Evolutionary conservation across 2,113 vertebrate species (phyloP).

Genomic region (Butorides virescens): DNA sequence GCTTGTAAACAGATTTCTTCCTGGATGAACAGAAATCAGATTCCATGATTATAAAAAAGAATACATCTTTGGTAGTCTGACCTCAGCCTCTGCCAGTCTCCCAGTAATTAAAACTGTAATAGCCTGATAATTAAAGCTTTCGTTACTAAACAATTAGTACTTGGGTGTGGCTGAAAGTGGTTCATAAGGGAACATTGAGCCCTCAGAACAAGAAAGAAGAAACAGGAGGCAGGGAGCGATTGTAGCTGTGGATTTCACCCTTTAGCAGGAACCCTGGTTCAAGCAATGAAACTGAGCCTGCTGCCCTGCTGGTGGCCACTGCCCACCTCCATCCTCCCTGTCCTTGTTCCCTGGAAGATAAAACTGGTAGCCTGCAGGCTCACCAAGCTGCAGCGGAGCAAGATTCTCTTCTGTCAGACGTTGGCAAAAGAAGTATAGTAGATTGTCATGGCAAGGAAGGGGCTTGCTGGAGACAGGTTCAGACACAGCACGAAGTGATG

Average conservation of each 20-base stretch:
- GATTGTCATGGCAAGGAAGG: neutral
- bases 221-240: neutral
- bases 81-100: neutral
- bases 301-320: neutral
- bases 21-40: neutral
- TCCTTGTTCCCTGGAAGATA: fast-evolving
- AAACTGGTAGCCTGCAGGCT: neutral
- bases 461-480: neutral
- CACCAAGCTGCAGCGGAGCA: neutral
- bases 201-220: neutral
- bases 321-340: neutral
- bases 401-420: neutral
- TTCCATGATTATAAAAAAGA: neutral
- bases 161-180: neutral
- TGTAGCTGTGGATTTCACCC: neutral
- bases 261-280: neutral
- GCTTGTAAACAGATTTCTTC: neutral
- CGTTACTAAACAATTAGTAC: constrained; percentile 34
- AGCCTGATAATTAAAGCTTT: constrained; percentile 19
- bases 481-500: neutral
- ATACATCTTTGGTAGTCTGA: neutral
- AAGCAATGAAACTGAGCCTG: neutral
- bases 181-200: neutral
- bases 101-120: neutral
- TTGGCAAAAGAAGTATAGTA: neutral